Percentiles rank a stretch among this genome's conserved stretches.
Evolutionary conservation across 2,888 invertebrate genomes (phyloP).

Genomic region (Atethmia centrago): DNA sequence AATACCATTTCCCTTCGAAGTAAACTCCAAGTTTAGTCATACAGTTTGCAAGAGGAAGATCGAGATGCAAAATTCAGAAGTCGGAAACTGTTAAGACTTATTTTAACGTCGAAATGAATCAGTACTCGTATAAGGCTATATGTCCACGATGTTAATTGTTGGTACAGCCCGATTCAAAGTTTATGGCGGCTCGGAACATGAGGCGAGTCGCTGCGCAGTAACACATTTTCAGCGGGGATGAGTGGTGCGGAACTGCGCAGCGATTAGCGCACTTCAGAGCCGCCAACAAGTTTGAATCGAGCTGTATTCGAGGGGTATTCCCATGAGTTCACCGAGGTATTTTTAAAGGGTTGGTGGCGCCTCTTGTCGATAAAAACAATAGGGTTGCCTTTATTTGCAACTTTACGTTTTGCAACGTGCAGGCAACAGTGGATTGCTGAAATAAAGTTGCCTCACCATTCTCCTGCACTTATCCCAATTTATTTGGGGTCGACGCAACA

Average conservation of each 20-base stretch:
- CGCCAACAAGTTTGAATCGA: no score
- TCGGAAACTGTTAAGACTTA: background rate
- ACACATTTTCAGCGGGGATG: no score
- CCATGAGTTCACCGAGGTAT: constrained; percentile 65
- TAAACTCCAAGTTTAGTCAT: constrained; percentile 22
- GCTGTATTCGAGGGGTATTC: constrained; percentile 66
- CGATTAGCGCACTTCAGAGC: no score
- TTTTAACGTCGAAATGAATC: constrained; percentile 5
- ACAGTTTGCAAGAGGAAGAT: constrained; percentile 14
- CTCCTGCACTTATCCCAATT: background rate
- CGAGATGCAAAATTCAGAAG: background rate
- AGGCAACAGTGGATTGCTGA: background rate
- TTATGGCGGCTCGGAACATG: no score
- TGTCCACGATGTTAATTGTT: constrained; percentile 11
- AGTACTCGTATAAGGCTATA: constrained; percentile 4
- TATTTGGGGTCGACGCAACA: no score
- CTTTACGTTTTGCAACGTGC: background rate
- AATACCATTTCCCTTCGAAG: background rate
- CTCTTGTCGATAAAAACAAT: constrained; percentile 43
- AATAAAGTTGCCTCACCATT: background rate
- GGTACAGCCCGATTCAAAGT: background rate
- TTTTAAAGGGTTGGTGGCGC: constrained; percentile 59
- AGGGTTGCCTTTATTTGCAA: constrained; percentile 40
- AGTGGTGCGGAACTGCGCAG: no score
- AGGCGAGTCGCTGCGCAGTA: no score